phyloP scores from a whole-genome alignment of 2,113 vertebrate species.

The Atherinomorus stipes region DNA sequence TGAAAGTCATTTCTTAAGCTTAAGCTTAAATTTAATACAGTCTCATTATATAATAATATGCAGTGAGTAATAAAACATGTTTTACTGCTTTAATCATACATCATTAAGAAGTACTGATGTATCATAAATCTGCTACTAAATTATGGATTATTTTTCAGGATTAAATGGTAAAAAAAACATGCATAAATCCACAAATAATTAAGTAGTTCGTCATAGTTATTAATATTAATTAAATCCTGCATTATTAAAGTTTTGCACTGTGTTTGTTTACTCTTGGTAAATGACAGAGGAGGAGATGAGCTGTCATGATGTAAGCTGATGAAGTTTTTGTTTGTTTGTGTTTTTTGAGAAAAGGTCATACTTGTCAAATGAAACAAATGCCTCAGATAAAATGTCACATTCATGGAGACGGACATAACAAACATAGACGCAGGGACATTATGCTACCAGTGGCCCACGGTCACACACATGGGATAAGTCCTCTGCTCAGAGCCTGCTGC shows the following conservation, averaged over 20 bases:
- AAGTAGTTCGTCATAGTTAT: slow-evolving; percentile 7
- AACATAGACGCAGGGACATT: background rate
- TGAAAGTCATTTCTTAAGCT: too few species aligned
- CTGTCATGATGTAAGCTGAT: slow-evolving; percentile 4
- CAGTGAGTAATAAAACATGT: background rate
- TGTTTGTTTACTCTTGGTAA: slow-evolving; percentile 22
- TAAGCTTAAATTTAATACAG: too few species aligned
- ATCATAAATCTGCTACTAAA: background rate
- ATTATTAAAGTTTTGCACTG: slow-evolving; percentile 20
- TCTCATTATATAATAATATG: background rate
- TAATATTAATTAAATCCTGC: slow-evolving; percentile 26
- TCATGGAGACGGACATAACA: background rate
- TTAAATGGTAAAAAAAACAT: slow-evolving; percentile 12
- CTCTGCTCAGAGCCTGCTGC: slow-evolving; percentile 50
- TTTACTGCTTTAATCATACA: slow-evolving; percentile 4
- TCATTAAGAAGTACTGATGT: background rate
- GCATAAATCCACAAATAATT: slow-evolving; percentile 22
- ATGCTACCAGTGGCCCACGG: slow-evolving; percentile 7
- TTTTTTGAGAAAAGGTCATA: slow-evolving; percentile 49
- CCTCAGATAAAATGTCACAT: slow-evolving; percentile 37
- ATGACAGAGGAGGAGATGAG: background rate
- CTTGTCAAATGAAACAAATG: slow-evolving; percentile 41
- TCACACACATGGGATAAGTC: slow-evolving; percentile 15
- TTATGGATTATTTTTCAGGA: background rate
- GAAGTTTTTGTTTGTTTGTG: background rate